Conservation (phyloP, 2,797 vertebrate species). For the Coccyzus lansbergi region DNA sequence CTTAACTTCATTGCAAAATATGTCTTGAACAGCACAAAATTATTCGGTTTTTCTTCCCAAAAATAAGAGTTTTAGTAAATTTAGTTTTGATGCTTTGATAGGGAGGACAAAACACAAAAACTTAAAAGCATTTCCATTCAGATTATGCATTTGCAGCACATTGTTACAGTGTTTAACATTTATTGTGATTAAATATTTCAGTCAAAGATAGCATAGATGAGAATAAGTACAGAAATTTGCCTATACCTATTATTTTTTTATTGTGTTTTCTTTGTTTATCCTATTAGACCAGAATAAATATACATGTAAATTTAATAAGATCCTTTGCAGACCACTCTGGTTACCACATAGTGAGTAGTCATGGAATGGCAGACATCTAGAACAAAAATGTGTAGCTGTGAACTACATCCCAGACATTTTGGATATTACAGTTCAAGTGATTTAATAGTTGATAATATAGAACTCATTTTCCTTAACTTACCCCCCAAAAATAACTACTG, state of each 20-base stretch:
- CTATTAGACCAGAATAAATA: not conserved
- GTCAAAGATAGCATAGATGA: not conserved
- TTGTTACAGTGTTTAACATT: not conserved
- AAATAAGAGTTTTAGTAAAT: conserved; percentile 19
- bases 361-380: not conserved
- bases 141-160: not conserved
- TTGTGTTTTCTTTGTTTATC: not conserved
- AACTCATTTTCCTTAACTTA: not conserved
- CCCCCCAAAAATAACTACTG: not conserved
- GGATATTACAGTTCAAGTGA: not conserved
- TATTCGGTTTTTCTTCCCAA: not conserved
- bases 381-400: not conserved
- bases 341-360: not conserved
- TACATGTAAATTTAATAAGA: not conserved
- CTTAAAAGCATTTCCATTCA: not conserved
- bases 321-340: not conserved
- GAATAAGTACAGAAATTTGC: not conserved
- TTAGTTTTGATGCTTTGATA: not conserved
- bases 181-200: not conserved
- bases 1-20: not conserved
- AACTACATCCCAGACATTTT: not conserved
- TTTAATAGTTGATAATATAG: not conserved
- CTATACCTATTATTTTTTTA: not conserved
- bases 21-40: conserved; percentile 25
- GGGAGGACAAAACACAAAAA: conserved; percentile 1